Conservation (phyloP, 2,113 vertebrate genomes). For the Anhinga rufa region DNA sequence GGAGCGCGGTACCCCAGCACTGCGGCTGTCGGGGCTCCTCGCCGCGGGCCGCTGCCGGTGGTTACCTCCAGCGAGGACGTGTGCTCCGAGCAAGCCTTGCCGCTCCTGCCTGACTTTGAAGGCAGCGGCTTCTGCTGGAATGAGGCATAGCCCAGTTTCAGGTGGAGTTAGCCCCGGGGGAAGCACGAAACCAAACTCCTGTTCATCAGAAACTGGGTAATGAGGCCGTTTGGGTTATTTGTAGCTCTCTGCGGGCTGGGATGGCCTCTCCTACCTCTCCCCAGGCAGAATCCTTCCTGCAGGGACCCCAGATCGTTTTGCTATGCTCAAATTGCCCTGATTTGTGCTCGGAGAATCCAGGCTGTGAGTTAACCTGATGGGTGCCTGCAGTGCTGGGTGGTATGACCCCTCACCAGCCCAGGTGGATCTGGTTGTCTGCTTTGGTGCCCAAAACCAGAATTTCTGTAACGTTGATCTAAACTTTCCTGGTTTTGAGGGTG, state of each 20-base stretch:
- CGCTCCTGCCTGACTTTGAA: neutral
- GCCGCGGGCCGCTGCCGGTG: neutral
- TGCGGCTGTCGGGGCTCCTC: neutral
- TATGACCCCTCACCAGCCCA: neutral
- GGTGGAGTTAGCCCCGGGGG: neutral
- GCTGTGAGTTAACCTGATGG: neutral
- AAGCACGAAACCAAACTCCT: neutral
- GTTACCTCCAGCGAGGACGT: neutral
- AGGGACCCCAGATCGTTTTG: neutral
- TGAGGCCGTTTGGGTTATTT: constrained; percentile 52
- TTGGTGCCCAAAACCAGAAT: neutral
- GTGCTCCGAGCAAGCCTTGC: too few species aligned
- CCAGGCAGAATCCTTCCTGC: neutral
- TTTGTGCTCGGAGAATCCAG: neutral
- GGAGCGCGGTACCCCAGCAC: neutral
- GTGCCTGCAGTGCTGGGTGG: neutral
- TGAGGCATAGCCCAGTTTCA: neutral
- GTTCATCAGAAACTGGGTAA: constrained; percentile 36
- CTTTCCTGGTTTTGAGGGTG: neutral
- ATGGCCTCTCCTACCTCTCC: neutral
- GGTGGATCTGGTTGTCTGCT: neutral
- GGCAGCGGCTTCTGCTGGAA: neutral
- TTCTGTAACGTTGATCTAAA: neutral
- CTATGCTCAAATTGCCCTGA: neutral
- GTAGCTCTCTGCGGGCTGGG: neutral